Conservation (phyloP, 2,888 invertebrate genomes). For the Tinea semifulvella region DNA sequence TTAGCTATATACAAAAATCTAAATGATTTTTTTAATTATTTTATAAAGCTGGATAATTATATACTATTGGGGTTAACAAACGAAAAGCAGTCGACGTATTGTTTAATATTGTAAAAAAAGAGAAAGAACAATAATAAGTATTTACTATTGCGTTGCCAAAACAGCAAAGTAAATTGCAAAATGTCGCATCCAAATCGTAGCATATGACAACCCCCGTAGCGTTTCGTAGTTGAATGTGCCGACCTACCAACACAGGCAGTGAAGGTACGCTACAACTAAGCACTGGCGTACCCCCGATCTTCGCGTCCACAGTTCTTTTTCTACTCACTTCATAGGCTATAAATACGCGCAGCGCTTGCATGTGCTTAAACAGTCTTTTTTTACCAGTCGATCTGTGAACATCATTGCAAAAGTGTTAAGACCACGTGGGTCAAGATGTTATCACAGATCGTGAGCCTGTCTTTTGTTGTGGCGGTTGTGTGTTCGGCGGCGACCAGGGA, state of each 20-base stretch:
- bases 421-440: conserved; percentile 31
- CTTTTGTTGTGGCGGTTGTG: conserved; percentile 26
- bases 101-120: too few relatives aligned
- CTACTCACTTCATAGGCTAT: conserved; percentile 44
- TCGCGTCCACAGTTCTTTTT: conserved; percentile 36
- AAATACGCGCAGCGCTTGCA: conserved; percentile 41
- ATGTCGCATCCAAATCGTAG: conserved; percentile 11
- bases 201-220: neutral
- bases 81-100: too few relatives aligned
- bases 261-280: conserved; percentile 13
- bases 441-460: conserved; percentile 36
- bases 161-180: too few relatives aligned
- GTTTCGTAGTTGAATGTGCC: conserved; percentile 2
- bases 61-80: too few relatives aligned
- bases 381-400: conserved; percentile 46
- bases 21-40: too few relatives aligned
- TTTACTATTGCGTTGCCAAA: too few relatives aligned
- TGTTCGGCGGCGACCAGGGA: conserved; percentile 33
- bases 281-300: conserved; percentile 33
- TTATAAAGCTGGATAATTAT: too few relatives aligned
- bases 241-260: conserved; percentile 13
- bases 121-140: too few relatives aligned
- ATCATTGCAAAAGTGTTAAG: conserved; percentile 23
- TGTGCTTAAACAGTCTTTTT: conserved; percentile 61
- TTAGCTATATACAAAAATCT: too few relatives aligned